Evolutionary conservation across 2,888 invertebrate genomes (phyloP).

Genomic region (Emesis furor): DNA sequence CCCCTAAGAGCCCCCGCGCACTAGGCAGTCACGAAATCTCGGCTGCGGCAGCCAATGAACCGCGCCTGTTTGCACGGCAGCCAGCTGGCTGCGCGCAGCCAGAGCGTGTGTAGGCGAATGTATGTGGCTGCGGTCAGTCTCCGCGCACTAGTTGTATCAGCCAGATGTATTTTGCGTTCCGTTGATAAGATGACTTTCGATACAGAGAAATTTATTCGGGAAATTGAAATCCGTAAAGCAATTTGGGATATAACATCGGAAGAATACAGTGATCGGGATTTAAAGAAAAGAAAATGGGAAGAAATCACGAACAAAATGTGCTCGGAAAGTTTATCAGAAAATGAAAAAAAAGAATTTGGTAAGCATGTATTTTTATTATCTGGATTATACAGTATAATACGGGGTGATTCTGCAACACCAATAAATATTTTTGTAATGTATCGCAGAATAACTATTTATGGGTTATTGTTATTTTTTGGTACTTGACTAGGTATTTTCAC

Average conservation of each 20-base stretch:
- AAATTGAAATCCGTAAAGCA: conserved; percentile 71
- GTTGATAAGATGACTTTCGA: no score
- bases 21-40: no score
- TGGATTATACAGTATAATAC: conserved; percentile 64
- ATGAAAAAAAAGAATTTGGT: conserved; percentile 73
- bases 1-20: no score
- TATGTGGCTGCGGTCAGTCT: conserved; percentile 4
- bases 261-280: conserved; percentile 73
- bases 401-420: no score
- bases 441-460: no score
- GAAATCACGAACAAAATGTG: conserved; percentile 72
- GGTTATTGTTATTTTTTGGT: no score
- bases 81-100: neutral
- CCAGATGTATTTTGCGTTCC: conserved; percentile 67
- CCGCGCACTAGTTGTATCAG: conserved; percentile 61
- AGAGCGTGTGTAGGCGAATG: neutral
- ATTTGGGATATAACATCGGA: conserved; percentile 71
- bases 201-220: conserved; percentile 70
- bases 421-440: no score
- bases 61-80: neutral
- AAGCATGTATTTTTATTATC: conserved; percentile 72
- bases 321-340: conserved; percentile 57
- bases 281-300: conserved; percentile 73
- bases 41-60: no score
- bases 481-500: no score